phyloP scores from a whole-genome alignment of 2,888 invertebrate genomes.

The Malthinus flaveolus region DNA sequence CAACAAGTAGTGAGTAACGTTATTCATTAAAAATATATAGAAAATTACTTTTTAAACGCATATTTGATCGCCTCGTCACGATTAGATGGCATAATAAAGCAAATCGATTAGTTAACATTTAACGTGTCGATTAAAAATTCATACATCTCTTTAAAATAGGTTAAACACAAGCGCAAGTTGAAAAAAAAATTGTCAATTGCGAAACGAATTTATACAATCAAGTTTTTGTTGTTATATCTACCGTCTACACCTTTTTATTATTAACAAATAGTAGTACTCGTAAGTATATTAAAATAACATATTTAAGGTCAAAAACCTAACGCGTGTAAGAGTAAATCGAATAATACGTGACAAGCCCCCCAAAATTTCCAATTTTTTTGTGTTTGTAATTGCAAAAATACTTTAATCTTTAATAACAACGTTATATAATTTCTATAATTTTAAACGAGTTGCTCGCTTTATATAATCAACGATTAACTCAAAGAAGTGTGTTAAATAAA shows the following conservation, averaged over 20 bases:
- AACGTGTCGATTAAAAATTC: slow-evolving; percentile 1
- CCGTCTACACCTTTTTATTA: neutral
- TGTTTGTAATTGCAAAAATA: too few species aligned
- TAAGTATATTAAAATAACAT: neutral
- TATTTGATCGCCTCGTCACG: neutral
- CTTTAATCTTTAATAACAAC: too few species aligned
- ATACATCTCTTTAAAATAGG: slow-evolving; percentile 3
- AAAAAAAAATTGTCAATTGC: neutral
- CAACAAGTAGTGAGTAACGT: too few species aligned
- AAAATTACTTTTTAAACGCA: neutral
- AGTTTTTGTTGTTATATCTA: slow-evolving; percentile 5
- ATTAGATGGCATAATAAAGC: neutral
- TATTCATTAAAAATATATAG: too few species aligned
- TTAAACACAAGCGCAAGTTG: neutral
- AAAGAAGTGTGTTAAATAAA: too few species aligned
- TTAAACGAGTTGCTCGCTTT: too few species aligned
- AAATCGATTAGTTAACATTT: slow-evolving; percentile 2
- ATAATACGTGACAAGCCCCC: slow-evolving; percentile 1
- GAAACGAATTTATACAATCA: neutral
- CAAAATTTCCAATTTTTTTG: neutral
- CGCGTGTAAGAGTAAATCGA: neutral
- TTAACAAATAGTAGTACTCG: neutral
- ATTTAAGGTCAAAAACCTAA: neutral
- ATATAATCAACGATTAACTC: too few species aligned
- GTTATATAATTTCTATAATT: too few species aligned